Base-by-base conservation (phyloP, 2,888 invertebrate species). In the Diarsia dahlii region DNA sequence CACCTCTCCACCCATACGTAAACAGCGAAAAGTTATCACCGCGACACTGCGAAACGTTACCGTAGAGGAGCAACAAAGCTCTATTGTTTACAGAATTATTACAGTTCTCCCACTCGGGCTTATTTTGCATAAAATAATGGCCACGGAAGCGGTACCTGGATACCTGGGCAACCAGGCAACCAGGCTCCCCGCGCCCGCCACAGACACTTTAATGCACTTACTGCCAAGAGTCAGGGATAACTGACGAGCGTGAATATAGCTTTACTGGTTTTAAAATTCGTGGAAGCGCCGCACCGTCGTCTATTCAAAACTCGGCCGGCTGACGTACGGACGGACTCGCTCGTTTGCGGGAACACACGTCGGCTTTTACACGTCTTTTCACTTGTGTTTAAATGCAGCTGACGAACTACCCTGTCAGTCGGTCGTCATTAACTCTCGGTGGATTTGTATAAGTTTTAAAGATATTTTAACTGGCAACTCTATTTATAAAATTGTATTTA, bases 101-200 rank as follows among this genome's bases (percentile, higher is more conserved):
- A 91, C 91, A 92, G 88, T 90, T 90, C 91, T 91, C 85, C 78
- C 87, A 88, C 87, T 89, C 87, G 85, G 88, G 92, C 88, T 93
- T 93, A 92, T 92, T 95, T 94, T 94, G 92, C 94, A 94, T 95
- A 94, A 94, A 94, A 94, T 94, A 95, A 94, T 94, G 91, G 91
- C 76, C 82, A 76, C 88, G 87, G 87, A 90, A 91, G 86, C 88
- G 84, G 88, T 90, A 92, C 91, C 91, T 92, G 90, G 87, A 82
- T 65, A 70, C 46, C 67, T n/a, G 63, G 85, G 88, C 89, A 92
- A 90, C 91, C 92, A 90, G 87, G 82, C 80, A 88, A 85, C 84
- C 81, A 84, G 84, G 74, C 77, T 76, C 75, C 84, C 75, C 81
- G 89, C 84, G 84, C 86, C 85, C 85, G 34, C 71, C 58, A 87